phyloP scores from a whole-genome alignment of 2,888 invertebrate genomes.

The Timema podura region DNA sequence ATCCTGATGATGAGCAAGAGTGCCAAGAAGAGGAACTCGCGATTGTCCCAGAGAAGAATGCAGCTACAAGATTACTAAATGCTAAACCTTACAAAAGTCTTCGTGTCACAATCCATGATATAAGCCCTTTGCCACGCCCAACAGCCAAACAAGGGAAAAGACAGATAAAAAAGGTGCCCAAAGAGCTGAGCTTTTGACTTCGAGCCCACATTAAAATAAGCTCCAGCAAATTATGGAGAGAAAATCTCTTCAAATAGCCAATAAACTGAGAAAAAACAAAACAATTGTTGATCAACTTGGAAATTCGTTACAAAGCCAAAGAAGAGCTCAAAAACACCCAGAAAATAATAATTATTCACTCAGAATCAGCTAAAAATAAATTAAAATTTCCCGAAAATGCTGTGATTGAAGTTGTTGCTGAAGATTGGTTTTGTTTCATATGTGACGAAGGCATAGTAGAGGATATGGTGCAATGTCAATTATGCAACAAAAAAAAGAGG shows the following conservation, averaged over 20 bases:
- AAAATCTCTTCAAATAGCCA: no score
- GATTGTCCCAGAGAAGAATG: no score
- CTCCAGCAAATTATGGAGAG: background rate
- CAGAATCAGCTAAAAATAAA: background rate
- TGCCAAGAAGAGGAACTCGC: no score
- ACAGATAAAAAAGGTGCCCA: background rate
- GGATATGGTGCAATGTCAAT: background rate
- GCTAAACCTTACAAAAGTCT: background rate
- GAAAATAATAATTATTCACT: background rate
- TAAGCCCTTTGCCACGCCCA: constrained; percentile 2
- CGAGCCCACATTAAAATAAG: background rate
- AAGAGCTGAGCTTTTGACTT: background rate
- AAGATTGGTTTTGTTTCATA: background rate
- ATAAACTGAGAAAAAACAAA: no score
- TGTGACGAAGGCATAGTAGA: background rate
- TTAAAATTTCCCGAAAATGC: background rate
- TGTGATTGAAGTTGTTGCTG: background rate
- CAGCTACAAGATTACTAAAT: no score
- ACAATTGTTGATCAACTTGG: no score
- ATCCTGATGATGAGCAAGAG: no score
- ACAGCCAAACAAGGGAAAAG: background rate
- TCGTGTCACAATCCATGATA: background rate
- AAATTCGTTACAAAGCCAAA: background rate
- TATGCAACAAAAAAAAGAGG: no score
- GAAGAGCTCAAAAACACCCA: background rate